Evolutionary conservation across 1,140 invertebrate species (phyloP).

Genomic region (Nasonia vitripennis): DNA sequence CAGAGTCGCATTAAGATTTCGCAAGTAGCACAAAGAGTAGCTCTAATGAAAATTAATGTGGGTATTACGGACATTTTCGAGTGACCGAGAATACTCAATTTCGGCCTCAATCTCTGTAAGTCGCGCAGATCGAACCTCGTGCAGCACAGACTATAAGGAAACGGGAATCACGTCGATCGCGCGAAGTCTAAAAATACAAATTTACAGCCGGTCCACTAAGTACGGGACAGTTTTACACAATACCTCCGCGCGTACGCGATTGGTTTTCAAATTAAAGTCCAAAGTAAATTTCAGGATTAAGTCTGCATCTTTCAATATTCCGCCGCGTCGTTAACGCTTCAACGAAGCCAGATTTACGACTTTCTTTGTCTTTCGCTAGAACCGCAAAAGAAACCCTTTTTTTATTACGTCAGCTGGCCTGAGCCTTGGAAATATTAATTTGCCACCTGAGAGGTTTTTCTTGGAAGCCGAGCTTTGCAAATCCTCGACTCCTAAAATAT

Average conservation of each 20-base stretch:
- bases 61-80: no score
- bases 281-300: slow-evolving; percentile 23
- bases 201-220: background rate
- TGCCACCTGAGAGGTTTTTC: slow-evolving; percentile 9
- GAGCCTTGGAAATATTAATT: slow-evolving; percentile 37
- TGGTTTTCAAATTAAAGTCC: slow-evolving; percentile 23
- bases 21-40: background rate
- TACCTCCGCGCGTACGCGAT: background rate
- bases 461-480: background rate
- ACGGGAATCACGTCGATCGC: background rate
- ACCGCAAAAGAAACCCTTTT: background rate
- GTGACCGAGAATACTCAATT: background rate
- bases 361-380: slow-evolving; percentile 19
- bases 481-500: slow-evolving; percentile 4
- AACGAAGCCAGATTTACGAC: slow-evolving; percentile 26
- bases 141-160: background rate
- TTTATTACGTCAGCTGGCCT: background rate
- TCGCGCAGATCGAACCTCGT: background rate
- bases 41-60: background rate
- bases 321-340: background rate
- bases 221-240: background rate
- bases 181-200: slow-evolving; percentile 22
- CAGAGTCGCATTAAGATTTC: background rate
- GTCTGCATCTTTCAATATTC: slow-evolving; percentile 15
- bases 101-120: background rate